These are phyloP conservation scores for Drosophila bocqueti DNA, from an alignment of 1,140 invertebrate genomes.

Conservation along the genomic window DNA sequence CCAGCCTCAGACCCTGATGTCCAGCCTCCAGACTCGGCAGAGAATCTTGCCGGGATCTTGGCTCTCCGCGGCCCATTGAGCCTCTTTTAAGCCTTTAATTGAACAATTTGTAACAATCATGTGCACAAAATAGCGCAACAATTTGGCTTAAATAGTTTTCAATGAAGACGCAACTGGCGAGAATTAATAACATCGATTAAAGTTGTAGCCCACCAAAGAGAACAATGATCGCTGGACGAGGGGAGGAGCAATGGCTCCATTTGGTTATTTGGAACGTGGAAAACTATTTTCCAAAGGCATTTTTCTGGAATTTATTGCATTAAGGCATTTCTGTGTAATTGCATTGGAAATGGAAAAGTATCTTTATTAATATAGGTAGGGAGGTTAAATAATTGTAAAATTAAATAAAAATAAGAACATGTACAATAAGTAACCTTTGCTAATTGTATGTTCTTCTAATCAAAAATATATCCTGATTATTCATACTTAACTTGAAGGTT, in stretches of 20 bases:
- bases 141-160: conserved; percentile 83
- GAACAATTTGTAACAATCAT: conserved; percentile 84
- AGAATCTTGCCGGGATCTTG: conserved; percentile 4
- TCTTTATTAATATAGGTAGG: too few relatives aligned
- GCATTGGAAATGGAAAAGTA: not conserved
- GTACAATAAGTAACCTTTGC: too few relatives aligned
- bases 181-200: conserved; percentile 69
- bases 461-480: not conserved
- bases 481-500: not conserved
- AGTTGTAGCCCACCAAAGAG: conserved; percentile 45
- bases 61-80: conserved; percentile 41
- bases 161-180: conserved; percentile 67
- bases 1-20: conserved; percentile 24
- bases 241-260: not conserved
- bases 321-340: not conserved
- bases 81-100: conserved; percentile 76
- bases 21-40: conserved; percentile 5
- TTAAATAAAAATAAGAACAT: not conserved
- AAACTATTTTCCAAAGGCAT: conserved; percentile 24
- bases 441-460: too few relatives aligned
- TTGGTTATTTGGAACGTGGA: conserved; percentile 40
- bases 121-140: conserved; percentile 82
- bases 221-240: conserved; percentile 30
- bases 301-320: not conserved
- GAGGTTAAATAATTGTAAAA: not conserved